Evolutionary conservation across 2,888 invertebrate species (phyloP), one percentile per base, ranked within the genome.

Genomic region (Polyommatus iphigenia): DNA sequence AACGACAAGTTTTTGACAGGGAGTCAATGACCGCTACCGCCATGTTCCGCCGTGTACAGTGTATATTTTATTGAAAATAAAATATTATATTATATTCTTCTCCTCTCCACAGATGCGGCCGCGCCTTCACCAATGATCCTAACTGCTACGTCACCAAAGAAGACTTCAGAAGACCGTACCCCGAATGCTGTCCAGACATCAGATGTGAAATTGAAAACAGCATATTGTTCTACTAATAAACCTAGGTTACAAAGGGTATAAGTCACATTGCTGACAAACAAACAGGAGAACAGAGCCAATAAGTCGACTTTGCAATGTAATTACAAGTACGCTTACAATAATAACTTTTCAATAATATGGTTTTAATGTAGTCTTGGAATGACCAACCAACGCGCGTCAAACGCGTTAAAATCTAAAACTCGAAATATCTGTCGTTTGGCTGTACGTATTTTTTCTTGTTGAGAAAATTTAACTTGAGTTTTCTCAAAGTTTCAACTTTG

Each of bases 121-220:
- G 77, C 0, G 83, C 89, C 0, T 2, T 0, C 3, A 84, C 86
- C 0, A 79, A 83, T 0, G 87, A 89, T 36, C 81, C 83, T 0
- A 85, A 87, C 18, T 91, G 92, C 78, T 79, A 86, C 80, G 57
- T 85, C 13, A 88, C 88, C 5, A 83, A 86, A 0, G 79, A 8
- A 54, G 89, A 92, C 72, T 78, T 83, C 1, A 87, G 83, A 20
- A 87, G 85, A 79, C 86, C 89, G 0, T 89, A 92, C 78, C 92
- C 92, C 0, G 78, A 80, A 1, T 92, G 92, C 80, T 92, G 92
- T 83, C 85, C 85, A 2, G 77, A 81, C 0, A 67, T 90, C 50
- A 86, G 85, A 79, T 91, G 91, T 80, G 89, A 89, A 73, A 13
- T 84, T 7, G 90, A 91, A 29, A 91, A 91, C 79, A 85, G 82